A percentile compares a stretch with the other conserved stretches of the same genome.
phyloP scores from a whole-genome alignment of 2,888 invertebrate genomes.

The Tridacna crocea region DNA sequence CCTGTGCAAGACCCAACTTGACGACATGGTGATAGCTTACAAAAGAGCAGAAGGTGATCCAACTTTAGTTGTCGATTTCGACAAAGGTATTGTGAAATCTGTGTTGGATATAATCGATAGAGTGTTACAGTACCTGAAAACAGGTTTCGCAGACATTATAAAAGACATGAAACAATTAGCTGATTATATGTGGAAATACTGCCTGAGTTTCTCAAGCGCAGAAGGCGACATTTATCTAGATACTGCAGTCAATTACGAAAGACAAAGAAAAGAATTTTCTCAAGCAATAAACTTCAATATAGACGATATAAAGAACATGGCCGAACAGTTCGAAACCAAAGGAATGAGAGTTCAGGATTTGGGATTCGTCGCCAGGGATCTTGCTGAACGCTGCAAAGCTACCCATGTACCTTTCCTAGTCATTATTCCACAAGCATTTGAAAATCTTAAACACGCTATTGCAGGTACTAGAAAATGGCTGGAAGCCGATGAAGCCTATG shows the following conservation, averaged over 20 bases:
- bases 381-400: constrained; percentile 71
- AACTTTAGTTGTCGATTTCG: constrained; percentile 62
- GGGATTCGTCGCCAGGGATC: constrained; percentile 70
- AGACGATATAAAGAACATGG: constrained; percentile 73
- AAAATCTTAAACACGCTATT: constrained; percentile 73
- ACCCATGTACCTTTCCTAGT: constrained; percentile 76
- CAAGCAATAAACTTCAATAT: constrained; percentile 69
- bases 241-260: constrained; percentile 77
- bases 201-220: constrained; percentile 71
- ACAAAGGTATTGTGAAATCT: constrained; percentile 58
- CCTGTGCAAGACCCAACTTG: constrained; percentile 66
- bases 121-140: constrained; percentile 63
- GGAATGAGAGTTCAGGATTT: constrained; percentile 71
- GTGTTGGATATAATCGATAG: constrained; percentile 64
- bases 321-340: constrained; percentile 73
- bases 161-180: constrained; percentile 66
- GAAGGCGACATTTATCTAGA: constrained; percentile 75
- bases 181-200: constrained; percentile 76
- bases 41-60: constrained; percentile 65
- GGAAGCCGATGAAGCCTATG: constrained; percentile 75
- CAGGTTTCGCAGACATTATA: constrained; percentile 70
- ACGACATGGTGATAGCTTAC: constrained; percentile 63
- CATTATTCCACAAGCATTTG: constrained; percentile 75
- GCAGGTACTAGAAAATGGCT: constrained; percentile 74
- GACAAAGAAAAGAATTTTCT: constrained; percentile 71